Base-by-base conservation (phyloP, 2,888 invertebrate genomes). In the Ernsta delagoae region DNA sequence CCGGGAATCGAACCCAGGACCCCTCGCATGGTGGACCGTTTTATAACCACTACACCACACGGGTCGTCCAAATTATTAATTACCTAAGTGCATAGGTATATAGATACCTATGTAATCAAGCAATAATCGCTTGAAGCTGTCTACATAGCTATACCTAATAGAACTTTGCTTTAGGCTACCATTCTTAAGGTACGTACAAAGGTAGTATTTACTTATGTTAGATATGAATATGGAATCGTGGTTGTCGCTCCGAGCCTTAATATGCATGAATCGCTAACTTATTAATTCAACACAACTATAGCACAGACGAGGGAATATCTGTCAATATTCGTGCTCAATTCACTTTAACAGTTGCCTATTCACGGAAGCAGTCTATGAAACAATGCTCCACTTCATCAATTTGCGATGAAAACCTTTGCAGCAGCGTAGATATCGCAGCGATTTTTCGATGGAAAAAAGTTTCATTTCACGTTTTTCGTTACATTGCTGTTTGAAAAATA, bases 241-340 rank as follows among this genome's bases (percentile, higher is more conserved):
- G 84, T 79, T 82, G 80, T 76, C 79, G 74, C 75, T 73, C 69
- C 73, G 73, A 75, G 76, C 75, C 80, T 87, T 78, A 87, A 87
- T 88, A 87, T 88, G 85, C 86, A 87, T 87, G 85, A 87, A 83
- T 82, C 83, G 73, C 79, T 83, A 86, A 85, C 85, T 84, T 86
- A 86, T 83, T 86, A 84, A 83, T 85, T 85, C 83, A 82, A 81
- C 75, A 82, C 77, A 81, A 80, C 81, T 83, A 79, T 78, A 78
- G 74, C 71, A 77, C 74, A 77, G 76, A 66, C 70, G 70, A 70
- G 75, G 73, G 75, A 75, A 72, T 73, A 57, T 31, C 41, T 57
- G 68, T 57, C 68, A 70, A 73, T 73, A 73, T 73, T 69, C 71
- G 71, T 71, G 72, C 66, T 71, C 72, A 71, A 74, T 77, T 77